phyloP scores from a whole-genome alignment of 35 echinoderm and acorn worm species.

The Anneissia japonica region DNA sequence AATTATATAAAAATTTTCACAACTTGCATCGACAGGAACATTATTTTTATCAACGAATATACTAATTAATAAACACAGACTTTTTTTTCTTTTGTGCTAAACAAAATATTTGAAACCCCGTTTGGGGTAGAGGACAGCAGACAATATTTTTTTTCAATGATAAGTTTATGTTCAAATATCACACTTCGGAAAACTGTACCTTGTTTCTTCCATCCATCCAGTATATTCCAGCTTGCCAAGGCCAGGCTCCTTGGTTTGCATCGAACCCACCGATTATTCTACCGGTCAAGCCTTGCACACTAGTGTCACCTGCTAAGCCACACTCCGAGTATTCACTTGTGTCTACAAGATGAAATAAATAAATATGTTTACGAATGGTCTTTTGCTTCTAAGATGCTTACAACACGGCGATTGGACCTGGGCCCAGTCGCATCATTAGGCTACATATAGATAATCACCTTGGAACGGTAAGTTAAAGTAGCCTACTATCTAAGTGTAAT shows the following conservation, averaged over 20 bases:
- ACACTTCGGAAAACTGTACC: too few species aligned
- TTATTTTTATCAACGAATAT: too few species aligned
- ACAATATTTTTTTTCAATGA: too few species aligned
- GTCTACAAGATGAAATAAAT: constrained; percentile 32
- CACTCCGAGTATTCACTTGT: constrained; percentile 52
- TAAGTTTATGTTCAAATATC: too few species aligned
- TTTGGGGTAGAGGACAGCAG: too few species aligned
- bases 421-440: not conserved
- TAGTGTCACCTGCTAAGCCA: constrained; percentile 69
- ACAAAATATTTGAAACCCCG: too few species aligned
- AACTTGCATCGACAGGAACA: too few species aligned
- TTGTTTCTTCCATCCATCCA: constrained; percentile 53
- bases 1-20: too few species aligned
- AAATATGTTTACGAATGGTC: not conserved
- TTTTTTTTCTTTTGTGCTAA: too few species aligned
- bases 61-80: too few species aligned
- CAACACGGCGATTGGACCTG: not conserved
- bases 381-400: not conserved
- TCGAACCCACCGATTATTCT: constrained; percentile 70
- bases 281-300: constrained; percentile 39
- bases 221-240: constrained; percentile 86
- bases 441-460: not conserved
- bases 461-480: not conserved
- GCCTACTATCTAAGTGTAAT: not conserved
- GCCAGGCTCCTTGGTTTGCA: constrained; percentile 71